Conservation (phyloP, 1,140 invertebrate genomes). For the Temnothorax nylanderi region DNA sequence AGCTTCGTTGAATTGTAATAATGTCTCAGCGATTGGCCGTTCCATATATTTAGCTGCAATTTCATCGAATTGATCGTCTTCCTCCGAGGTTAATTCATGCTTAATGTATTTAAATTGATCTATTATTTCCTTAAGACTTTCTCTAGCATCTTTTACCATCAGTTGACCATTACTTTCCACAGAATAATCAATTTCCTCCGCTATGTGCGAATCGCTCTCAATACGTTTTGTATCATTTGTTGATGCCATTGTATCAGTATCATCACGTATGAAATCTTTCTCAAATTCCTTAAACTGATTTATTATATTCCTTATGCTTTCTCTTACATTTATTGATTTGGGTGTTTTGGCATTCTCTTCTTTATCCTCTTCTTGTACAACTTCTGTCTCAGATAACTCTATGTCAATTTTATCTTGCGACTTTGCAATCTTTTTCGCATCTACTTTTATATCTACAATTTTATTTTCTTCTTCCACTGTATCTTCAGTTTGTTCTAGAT, state of each 20-base stretch:
- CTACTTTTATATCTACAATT: neutral
- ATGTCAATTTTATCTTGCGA: neutral
- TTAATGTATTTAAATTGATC: slow-evolving; percentile 81
- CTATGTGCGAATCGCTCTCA: slow-evolving; percentile 6
- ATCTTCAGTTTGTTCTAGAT: slow-evolving; percentile 1
- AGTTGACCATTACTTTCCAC: slow-evolving; percentile 45
- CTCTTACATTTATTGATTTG: slow-evolving; percentile 75
- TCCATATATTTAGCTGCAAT: slow-evolving; percentile 80
- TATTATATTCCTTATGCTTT: slow-evolving; percentile 83
- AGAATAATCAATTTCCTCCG: slow-evolving; percentile 61
- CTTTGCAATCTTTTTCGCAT: neutral
- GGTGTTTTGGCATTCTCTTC: slow-evolving; percentile 12
- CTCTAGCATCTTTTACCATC: slow-evolving; percentile 75
- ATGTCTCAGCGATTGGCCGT: slow-evolving; percentile 80
- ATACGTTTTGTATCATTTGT: slow-evolving; percentile 26
- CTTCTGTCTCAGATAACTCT: slow-evolving; percentile 31
- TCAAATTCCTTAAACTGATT: slow-evolving; percentile 84
- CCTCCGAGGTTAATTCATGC: slow-evolving; percentile 80
- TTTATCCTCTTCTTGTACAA: slow-evolving; percentile 1
- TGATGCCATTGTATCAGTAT: slow-evolving; percentile 47
- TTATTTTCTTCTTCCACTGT: neutral
- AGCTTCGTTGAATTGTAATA: slow-evolving; percentile 81
- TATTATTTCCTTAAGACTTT: slow-evolving; percentile 82
- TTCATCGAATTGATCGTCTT: slow-evolving; percentile 79
- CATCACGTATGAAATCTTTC: slow-evolving; percentile 78